Evolutionary conservation across 2,797 vertebrate genomes (phyloP), one percentile per base, ranked within the genome.

Genomic region (Danio aesculapii): DNA sequence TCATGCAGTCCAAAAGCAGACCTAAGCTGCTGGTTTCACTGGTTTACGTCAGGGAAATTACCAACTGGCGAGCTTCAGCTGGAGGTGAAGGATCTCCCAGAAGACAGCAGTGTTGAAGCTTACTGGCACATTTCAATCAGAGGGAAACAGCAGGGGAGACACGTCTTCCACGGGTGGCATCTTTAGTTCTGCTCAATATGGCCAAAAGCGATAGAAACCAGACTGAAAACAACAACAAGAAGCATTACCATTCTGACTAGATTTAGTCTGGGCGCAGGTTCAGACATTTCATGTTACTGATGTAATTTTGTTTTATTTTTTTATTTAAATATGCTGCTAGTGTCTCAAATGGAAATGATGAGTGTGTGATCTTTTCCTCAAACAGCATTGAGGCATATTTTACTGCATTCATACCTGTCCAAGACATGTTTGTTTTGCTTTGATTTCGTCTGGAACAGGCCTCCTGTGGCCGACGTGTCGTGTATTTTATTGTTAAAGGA

Each of bases 71-170:
- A 84, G 82, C 86, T 84, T 71, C 84, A 88, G 88, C 76, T 75
- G 83, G 79, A 83, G 77, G 79, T 44, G 59, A 59, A 85, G 85
- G 83, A 82, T 79, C 50, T 85, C 57, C 77, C 69, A 7, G 49
- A 85, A 79, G 75, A 86, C 41, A 85, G 47, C 30, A 70, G 12
- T 10, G 58, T 58, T 82, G 79, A 88, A 90, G 88, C 84, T 88
- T 67, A 81, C 80, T 84, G 84, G 86, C 88, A 81, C 84, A 82
- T 91, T 89, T 92, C 91, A 92, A 89, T 91, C 89, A 90, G 86
- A 53, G 75, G 21, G 50, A 67, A 92, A 87, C 91, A 91, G 90
- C 85, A 79, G 87, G 88, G 82, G 84, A 59, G 84, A 62, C 30
- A 30, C 63, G 5, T 77, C 64, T 84, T 87, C 81, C 69, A 73